These are phyloP conservation scores for Semotilus atromaculatus DNA, from an alignment of 2,797 vertebrate species.

Conservation along the genomic window DNA sequence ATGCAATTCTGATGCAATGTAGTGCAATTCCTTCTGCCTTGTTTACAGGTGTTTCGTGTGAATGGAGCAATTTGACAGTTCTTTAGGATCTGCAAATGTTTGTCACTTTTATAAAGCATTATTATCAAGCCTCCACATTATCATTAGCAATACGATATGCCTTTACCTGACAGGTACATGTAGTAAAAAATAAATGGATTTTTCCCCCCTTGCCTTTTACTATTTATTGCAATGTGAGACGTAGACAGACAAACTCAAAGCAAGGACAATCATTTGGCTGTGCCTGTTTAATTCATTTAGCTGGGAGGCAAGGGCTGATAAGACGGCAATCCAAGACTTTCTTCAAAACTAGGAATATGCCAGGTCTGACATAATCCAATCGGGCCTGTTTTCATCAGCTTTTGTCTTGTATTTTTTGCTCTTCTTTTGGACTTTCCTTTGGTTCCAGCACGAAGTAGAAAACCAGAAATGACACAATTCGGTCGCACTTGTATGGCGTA, in stretches of 20 bases:
- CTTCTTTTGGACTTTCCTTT: conserved; percentile 85
- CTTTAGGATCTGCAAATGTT: conserved; percentile 17
- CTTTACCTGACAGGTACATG: not conserved
- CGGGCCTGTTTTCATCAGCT: conserved; percentile 83
- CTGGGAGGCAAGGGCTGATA: conserved; percentile 83
- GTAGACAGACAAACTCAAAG: conserved; percentile 26
- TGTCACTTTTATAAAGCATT: not conserved
- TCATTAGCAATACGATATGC: not conserved
- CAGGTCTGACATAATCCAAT: conserved; percentile 88
- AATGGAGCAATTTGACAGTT: not conserved
- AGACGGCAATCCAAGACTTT: conserved; percentile 80
- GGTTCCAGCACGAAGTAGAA: conserved; percentile 80
- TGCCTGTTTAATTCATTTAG: conserved; percentile 73
- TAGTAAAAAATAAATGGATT: not conserved
- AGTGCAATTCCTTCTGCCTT: conserved; percentile 14
- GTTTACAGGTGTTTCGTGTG: conserved; percentile 20
- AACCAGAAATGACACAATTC: conserved; percentile 87
- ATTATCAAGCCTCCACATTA: not conserved
- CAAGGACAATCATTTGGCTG: conserved; percentile 48
- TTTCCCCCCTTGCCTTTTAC: not conserved
- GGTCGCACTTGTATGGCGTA: conserved; percentile 82
- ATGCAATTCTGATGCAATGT: conserved; percentile 49
- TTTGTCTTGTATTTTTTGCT: conserved; percentile 83
- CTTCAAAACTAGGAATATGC: conserved; percentile 78
- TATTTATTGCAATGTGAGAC: not conserved